Evolutionary conservation across 2,888 invertebrate species (phyloP).

Genomic region (Yponomeuta sedellus): DNA sequence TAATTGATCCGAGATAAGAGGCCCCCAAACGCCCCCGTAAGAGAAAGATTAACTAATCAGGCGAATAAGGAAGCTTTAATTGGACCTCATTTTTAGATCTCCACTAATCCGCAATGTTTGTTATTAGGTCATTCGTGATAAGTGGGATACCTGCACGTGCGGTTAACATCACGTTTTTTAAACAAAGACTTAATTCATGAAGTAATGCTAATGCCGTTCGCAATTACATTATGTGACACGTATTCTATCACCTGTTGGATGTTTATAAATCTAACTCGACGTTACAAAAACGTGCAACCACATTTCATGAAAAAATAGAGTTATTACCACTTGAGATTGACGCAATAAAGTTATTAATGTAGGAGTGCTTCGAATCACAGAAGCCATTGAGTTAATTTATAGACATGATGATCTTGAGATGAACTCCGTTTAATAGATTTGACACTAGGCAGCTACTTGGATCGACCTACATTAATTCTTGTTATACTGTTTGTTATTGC

Average conservation of each 20-base stretch:
- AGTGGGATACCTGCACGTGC: background rate
- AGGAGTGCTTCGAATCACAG: background rate
- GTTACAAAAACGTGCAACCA: background rate
- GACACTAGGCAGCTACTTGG: background rate
- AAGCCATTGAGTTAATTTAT: background rate
- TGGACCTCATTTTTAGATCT: slow-evolving; percentile 1
- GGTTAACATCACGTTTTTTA: background rate
- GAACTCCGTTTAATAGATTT: slow-evolving; percentile 5
- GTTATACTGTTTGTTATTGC: too few species aligned
- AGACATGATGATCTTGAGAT: slow-evolving; percentile 13
- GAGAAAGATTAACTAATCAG: slow-evolving; percentile 10
- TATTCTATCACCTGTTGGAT: background rate
- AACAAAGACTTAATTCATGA: background rate
- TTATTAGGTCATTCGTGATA: slow-evolving; percentile 7
- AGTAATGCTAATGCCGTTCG: background rate
- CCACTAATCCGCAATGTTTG: background rate
- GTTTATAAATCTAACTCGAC: background rate
- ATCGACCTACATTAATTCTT: background rate
- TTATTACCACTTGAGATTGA: background rate
- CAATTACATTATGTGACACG: background rate
- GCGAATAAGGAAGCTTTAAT: slow-evolving; percentile 10
- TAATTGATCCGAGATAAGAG: slow-evolving; percentile 10
- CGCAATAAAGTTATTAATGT: slow-evolving; percentile 3
- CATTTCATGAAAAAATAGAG: background rate
- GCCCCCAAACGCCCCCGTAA: background rate